Base-by-base conservation (phyloP, 92 coral and sea anemone genomes). In the Porites cylindrica region DNA sequence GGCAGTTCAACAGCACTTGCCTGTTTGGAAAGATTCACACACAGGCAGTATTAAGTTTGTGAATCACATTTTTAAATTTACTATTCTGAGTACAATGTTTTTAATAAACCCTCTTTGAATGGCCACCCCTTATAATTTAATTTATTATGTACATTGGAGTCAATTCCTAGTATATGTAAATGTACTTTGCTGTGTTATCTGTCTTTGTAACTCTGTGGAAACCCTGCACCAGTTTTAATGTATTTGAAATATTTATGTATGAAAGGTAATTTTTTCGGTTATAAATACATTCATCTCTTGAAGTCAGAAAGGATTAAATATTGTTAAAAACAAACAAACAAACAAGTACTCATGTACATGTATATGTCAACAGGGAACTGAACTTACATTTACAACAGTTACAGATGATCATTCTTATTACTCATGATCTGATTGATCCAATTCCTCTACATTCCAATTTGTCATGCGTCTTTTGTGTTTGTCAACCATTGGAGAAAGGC, bases 401-500 rank as follows among this genome's bases (percentile, higher is more conserved):
- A 64, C 9, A 64, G 20, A 64, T 16, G 20, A 8, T 56, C 62
- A 56, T 1, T 66, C 23, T 66, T 66, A n/a, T 17, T 51, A 26
- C 17, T 65, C 74, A 18, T 68, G 76, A 68, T 81, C 85, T 66
- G 85, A 60, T 13, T 68, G 43, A 17, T 79, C 72, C 43, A 26
- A 64, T 69, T 81, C 77, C 29, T 8, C 79, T 26, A 61, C 77
- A 75, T 82, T 82, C 77, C 86, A 73, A 69, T 51, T 71, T 69
- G 86, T 78, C 71, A 82, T 26, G 13, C 68, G 86, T 47, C 58
- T 81, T 19, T 66, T 81, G 72, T 66, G 84, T 66, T 80, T 80
- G 21, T 80, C 29, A 66, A 70, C 78, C 86, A 70, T 17, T 74
- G 51, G 58, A 71, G 70, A 72, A 81, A 81, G 38, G 73, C 75